Evolutionary conservation across 2,797 vertebrate genomes (phyloP), one percentile per base, ranked within the genome.

Genomic region (Alauda arvensis): DNA sequence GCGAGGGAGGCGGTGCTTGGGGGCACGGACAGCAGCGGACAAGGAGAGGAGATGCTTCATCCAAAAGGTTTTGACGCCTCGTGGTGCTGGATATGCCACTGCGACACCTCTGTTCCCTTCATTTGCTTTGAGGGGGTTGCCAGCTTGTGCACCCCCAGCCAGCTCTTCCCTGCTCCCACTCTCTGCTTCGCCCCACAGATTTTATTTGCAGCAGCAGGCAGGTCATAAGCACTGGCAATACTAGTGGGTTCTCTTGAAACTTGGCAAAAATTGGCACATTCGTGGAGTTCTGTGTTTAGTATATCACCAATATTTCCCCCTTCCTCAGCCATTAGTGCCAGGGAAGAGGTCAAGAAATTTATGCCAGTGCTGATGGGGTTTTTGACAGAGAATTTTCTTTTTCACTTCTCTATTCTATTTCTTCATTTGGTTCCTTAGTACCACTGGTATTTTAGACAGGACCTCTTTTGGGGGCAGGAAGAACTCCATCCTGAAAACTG

Each of bases 161-260:
- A 63, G 23, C 9, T 53, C 52, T 68, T 49, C 43, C 52, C 25
- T 29, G 18, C 31, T 55, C 39, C 34, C 49, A 14, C 43, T 51
- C 60, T 81, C 42, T 31, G 31, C 62, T 86, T 66, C 0, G 0
- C 31, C 24, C 56, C 18, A 1, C 9, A 6, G 70, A 26, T 25
- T 75, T 61, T 24, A 52, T n/a, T 62, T 3, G 4, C 45, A 59
- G 72, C 43, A 66, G 48, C 40, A 42, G 62, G 23, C 12, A 57
- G 42, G 25, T 52, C n/a, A 29, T 5, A 12, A 76, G 29, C 18
- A 12, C 12, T 6, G n/a, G 46, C 14, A 59, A 37, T 4, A 8
- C 14, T 45, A 68, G 31, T 1, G 3, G 46, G 7, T 79, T 75
- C 15, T 43, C 24, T 53, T 4, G 1, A 75, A 77, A 42, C 0